Percentiles rank a stretch among this genome's conserved stretches.
Evolutionary conservation across 1,140 invertebrate genomes (phyloP).

Genomic region (Drosophila baimaii): DNA sequence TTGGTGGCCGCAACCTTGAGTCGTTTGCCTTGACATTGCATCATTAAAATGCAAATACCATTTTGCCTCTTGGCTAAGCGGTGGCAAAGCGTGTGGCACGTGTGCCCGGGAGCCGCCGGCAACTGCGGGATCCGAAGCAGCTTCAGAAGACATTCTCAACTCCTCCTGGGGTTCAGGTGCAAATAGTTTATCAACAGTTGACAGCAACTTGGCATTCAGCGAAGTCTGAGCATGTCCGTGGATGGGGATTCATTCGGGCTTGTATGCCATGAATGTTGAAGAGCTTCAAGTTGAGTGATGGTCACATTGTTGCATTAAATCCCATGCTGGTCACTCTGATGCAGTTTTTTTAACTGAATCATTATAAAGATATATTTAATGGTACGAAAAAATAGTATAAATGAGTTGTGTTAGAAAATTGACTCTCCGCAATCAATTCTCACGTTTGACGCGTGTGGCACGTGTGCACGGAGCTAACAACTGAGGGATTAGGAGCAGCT

Average conservation of each 20-base stretch:
- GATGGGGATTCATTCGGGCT: neutral
- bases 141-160: neutral
- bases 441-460: conserved; percentile 22
- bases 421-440: too few relatives aligned
- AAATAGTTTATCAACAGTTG: conserved; percentile 33
- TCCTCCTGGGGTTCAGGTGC: conserved; percentile 10
- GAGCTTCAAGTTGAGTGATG: neutral
- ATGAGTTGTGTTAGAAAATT: too few relatives aligned
- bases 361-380: too few relatives aligned
- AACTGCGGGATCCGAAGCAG: neutral
- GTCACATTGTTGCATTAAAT: conserved; percentile 7
- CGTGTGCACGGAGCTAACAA: conserved; percentile 11
- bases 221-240: neutral
- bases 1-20: neutral
- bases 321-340: neutral
- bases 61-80: conserved; percentile 29
- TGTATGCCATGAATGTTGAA: neutral
- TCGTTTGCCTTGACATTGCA: conserved; percentile 28
- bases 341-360: too few relatives aligned
- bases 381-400: too few relatives aligned
- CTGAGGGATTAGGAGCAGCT: neutral
- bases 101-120: conserved; percentile 7
- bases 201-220: conserved; percentile 20
- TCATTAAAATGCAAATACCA: conserved; percentile 72
- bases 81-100: conserved; percentile 17